These are phyloP conservation scores for Asteroscopus sphinx DNA, from an alignment of 2,888 invertebrate species.

Conservation along the genomic window DNA sequence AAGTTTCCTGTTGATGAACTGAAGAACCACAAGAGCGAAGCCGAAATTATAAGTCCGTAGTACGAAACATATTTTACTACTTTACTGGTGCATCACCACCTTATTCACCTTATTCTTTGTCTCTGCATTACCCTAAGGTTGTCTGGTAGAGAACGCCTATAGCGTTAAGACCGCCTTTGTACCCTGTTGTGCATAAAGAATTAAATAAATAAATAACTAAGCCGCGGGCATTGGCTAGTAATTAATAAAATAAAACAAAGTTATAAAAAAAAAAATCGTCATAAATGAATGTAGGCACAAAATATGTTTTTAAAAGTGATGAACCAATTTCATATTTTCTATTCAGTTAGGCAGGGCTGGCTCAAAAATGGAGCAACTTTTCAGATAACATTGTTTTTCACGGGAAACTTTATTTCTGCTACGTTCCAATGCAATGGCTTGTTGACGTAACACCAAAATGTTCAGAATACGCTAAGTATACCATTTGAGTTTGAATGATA, in stretches of 20 bases:
- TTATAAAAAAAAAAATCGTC: not conserved
- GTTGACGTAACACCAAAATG: slow-evolving; percentile 31
- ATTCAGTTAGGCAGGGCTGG: slow-evolving; percentile 25
- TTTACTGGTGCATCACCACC: too few relatives aligned
- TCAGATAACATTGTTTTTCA: slow-evolving; percentile 28
- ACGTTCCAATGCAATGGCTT: slow-evolving; percentile 9
- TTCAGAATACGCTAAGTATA: slow-evolving; percentile 11
- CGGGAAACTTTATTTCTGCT: slow-evolving; percentile 18
- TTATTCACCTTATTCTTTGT: too few relatives aligned
- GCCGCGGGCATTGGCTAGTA: too few relatives aligned
- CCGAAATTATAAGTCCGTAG: too few relatives aligned
- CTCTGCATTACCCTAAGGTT: too few relatives aligned
- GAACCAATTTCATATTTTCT: slow-evolving; percentile 26
- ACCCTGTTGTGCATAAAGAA: too few relatives aligned
- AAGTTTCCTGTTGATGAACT: too few relatives aligned
- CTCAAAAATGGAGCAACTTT: slow-evolving; percentile 22
- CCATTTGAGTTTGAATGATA: not conserved
- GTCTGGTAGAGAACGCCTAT: too few relatives aligned
- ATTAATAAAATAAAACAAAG: not conserved
- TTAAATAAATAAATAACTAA: too few relatives aligned
- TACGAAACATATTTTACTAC: too few relatives aligned
- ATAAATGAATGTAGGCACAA: slow-evolving; percentile 22
- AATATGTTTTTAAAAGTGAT: slow-evolving; percentile 16
- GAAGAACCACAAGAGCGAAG: too few relatives aligned
- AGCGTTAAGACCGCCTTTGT: too few relatives aligned